Percentiles rank a stretch among this genome's conserved stretches.
phyloP scores from a whole-genome alignment of 2,113 vertebrate genomes.

The Callopanchax toddi region DNA sequence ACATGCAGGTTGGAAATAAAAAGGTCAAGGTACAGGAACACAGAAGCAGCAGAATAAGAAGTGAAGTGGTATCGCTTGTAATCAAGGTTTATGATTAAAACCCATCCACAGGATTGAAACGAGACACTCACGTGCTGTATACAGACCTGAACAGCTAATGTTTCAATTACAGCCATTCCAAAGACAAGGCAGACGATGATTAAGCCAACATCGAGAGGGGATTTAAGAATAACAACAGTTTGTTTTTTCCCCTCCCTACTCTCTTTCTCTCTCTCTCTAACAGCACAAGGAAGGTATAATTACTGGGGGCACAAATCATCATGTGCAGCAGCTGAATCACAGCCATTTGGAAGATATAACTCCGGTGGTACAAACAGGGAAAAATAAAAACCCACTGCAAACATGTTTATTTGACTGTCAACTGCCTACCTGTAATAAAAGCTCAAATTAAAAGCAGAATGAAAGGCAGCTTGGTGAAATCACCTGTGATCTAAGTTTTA shows the following conservation, averaged over 20 bases:
- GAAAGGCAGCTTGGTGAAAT: slow-evolving; percentile 22
- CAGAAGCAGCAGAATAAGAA: not conserved
- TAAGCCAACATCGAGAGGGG: slow-evolving; percentile 67
- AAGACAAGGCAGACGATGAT: slow-evolving; percentile 73
- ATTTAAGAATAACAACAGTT: slow-evolving; percentile 70
- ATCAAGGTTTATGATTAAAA: slow-evolving; percentile 67
- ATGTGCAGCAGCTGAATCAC: slow-evolving; percentile 59
- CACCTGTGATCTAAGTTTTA: slow-evolving; percentile 19
- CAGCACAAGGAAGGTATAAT: slow-evolving; percentile 65
- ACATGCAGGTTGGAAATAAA: not conserved
- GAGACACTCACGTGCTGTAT: slow-evolving; percentile 64
- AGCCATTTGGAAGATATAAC: slow-evolving; percentile 50
- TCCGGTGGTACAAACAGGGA: slow-evolving; percentile 23
- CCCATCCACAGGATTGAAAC: slow-evolving; percentile 35
- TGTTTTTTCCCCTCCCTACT: slow-evolving; percentile 3
- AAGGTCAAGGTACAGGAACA: slow-evolving; percentile 30
- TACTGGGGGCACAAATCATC: slow-evolving; percentile 68
- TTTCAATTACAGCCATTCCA: slow-evolving; percentile 74
- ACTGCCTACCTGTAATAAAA: slow-evolving; percentile 23
- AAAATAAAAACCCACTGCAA: slow-evolving; percentile 20
- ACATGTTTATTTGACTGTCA: slow-evolving; percentile 58
- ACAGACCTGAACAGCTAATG: slow-evolving; percentile 68
- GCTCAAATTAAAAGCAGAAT: slow-evolving; percentile 35
- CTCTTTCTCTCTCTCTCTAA: slow-evolving; percentile 1
- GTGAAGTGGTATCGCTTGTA: slow-evolving; percentile 34